Base-by-base conservation (phyloP, 2,888 invertebrate species). In the Oconnorella tubifera region DNA sequence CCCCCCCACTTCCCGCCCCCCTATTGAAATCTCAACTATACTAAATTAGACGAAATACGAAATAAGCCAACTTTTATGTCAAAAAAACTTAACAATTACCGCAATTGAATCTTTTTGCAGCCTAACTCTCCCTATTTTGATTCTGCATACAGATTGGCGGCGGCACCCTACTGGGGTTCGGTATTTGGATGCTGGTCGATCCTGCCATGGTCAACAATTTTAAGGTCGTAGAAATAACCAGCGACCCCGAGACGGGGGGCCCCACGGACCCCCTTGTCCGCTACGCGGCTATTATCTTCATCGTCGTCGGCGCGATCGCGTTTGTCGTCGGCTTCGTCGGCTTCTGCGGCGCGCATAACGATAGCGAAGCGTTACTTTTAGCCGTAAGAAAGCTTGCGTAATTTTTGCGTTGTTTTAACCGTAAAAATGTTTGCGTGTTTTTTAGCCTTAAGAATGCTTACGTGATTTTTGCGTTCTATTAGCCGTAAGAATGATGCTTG, bases 281-380 rank as follows among this genome's bases (percentile, higher is more conserved):
- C 53, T 51, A 51, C 25, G 53, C 53, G 10, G 53, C 53, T 6
- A 23, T 51, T 27, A 51, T 51, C 53, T 51, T 51, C 53, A 51
- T 51, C 53, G 53, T 25, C 23, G 53, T 51, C 23, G 53, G 53
- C 23, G 53, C 14, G 14, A 27, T 51, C 23, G 53, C 53, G 14
- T 51, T 51, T 27, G 14, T 51, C 10, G 53, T 51, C 23, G 53
- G 14, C 6, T 27, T 51, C 14, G 53, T 23, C 6, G 53, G 53
- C 23, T 51, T 51, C 53, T 51, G 53, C 25, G 53, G 53, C 23
- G 53, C 53, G 14, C 53, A 51, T 27, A 51, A 51, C 53, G 53
- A 51, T 4, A 6, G 25, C 25, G 25, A 6, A 25, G 53, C 14
- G 23, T 27, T 51, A 27, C 53, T 51, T 4, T 51, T 19, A 6